Conservation (phyloP, 1,140 invertebrate species). For the Caerostris darwini region DNA sequence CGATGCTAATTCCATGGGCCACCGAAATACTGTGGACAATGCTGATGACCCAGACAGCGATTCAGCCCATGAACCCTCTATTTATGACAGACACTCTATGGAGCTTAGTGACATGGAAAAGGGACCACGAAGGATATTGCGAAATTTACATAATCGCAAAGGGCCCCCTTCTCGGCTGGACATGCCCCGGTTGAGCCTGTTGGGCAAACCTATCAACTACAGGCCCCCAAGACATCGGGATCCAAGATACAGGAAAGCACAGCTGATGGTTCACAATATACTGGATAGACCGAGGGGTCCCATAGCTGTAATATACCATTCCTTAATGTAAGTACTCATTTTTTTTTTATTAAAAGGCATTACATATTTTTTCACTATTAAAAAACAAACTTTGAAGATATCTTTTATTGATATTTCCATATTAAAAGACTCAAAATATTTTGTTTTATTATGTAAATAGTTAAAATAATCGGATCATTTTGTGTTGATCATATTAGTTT, state of each 20-base stretch:
- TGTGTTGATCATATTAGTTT: too few relatives aligned
- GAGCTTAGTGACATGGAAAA: slow-evolving; percentile 57
- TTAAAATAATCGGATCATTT: too few relatives aligned
- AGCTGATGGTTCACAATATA: slow-evolving; percentile 95
- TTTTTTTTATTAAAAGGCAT: not conserved
- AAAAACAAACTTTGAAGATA: too few relatives aligned
- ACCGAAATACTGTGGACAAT: not conserved
- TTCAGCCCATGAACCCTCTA: not conserved
- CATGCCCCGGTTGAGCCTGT: slow-evolving; percentile 89
- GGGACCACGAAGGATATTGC: slow-evolving; percentile 51
- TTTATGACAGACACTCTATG: not conserved
- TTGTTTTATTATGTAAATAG: too few relatives aligned
- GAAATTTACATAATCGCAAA: slow-evolving; percentile 60
- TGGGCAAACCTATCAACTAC: slow-evolving; percentile 94
- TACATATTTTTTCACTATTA: too few relatives aligned
- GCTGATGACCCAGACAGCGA: slow-evolving; percentile 50
- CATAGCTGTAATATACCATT: slow-evolving; percentile 92
- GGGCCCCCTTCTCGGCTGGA: slow-evolving; percentile 69
- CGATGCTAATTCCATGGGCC: not conserved
- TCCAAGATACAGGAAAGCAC: slow-evolving; percentile 92
- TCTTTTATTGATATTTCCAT: too few relatives aligned
- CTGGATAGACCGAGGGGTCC: slow-evolving; percentile 93
- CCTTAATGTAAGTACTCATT: slow-evolving; percentile 90
- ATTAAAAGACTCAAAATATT: too few relatives aligned
- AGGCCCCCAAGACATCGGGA: slow-evolving; percentile 87